Evolutionary conservation across 92 coral and sea anemone genomes (phyloP).

Genomic region (Porites evermanni): DNA sequence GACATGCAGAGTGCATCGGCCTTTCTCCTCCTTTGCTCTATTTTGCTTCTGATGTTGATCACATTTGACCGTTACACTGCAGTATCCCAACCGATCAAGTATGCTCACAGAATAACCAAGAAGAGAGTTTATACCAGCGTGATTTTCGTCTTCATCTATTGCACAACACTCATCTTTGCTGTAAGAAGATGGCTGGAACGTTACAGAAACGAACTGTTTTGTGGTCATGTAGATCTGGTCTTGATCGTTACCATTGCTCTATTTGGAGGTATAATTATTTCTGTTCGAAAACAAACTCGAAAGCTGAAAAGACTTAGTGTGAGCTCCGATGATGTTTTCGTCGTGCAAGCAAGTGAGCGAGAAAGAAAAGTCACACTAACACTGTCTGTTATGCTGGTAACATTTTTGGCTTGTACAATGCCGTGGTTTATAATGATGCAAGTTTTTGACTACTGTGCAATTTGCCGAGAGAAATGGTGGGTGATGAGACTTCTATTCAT

Average conservation of each 20-base stretch:
- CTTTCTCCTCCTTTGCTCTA: constrained; percentile 67
- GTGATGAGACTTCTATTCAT: constrained; percentile 66
- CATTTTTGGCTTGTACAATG: constrained; percentile 66
- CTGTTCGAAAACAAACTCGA: constrained; percentile 62
- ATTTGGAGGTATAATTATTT: constrained; percentile 54
- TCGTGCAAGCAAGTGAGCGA: constrained; percentile 42
- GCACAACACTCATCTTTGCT: constrained; percentile 44
- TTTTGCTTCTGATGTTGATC: constrained; percentile 67
- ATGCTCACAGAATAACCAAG: constrained; percentile 48
- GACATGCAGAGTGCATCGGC: constrained; percentile 74
- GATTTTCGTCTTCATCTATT: constrained; percentile 53
- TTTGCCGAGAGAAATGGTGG: constrained; percentile 63
- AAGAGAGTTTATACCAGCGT: constrained; percentile 46
- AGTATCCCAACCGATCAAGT: constrained; percentile 54
- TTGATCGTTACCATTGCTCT: constrained; percentile 48
- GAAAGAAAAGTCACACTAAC: constrained; percentile 73
- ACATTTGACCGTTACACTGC: constrained; percentile 73
- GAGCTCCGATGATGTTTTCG: constrained; percentile 11
- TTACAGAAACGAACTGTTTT: constrained; percentile 66
- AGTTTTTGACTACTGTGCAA: constrained; percentile 56
- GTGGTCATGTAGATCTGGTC: constrained; percentile 71
- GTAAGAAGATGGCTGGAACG: constrained; percentile 50
- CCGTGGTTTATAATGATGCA: constrained; percentile 88
- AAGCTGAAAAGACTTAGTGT: constrained; percentile 47
- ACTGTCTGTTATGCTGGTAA: constrained; percentile 58